Conservation (phyloP, 2,113 vertebrate genomes). For the Leucoraja erinaceus region DNA sequence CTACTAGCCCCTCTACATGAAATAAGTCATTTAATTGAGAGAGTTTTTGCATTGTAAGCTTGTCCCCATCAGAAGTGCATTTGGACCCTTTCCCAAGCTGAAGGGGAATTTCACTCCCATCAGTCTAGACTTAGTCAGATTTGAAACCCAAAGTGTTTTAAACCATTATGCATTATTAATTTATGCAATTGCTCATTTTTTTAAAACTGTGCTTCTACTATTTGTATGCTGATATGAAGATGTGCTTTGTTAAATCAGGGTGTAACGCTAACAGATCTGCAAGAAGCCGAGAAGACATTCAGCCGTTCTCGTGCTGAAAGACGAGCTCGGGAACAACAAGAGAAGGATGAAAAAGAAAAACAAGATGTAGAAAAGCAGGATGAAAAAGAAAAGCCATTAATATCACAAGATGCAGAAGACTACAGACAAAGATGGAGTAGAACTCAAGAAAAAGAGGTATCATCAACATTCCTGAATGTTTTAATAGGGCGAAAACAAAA, state of each 20-base stretch:
- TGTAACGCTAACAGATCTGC: conserved; percentile 80
- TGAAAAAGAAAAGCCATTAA: conserved; percentile 13
- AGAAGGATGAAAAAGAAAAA: conserved; percentile 44
- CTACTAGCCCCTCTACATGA: not conserved
- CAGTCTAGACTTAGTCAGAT: not conserved
- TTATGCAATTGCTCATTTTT: not conserved
- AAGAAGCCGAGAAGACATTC: conserved; percentile 75
- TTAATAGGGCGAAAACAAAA: not conserved
- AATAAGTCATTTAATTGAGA: not conserved
- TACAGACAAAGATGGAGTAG: conserved; percentile 45
- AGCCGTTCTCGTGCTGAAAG: conserved; percentile 59
- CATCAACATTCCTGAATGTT: not conserved
- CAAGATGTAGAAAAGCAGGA: conserved; percentile 43
- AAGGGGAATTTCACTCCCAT: not conserved
- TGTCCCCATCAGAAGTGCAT: not conserved
- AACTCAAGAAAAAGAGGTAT: conserved; percentile 61
- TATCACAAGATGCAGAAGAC: conserved; percentile 46
- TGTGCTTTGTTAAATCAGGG: conserved; percentile 57
- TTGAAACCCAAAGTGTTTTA: not conserved
- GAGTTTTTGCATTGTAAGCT: not conserved
- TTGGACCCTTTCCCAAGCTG: not conserved
- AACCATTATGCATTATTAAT: not conserved
- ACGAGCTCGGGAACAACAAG: conserved; percentile 55
- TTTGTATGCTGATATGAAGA: not conserved
- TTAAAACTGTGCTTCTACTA: not conserved